Percentiles rank a stretch among this genome's conserved stretches.
These are phyloP conservation scores for Muscicapa striata DNA, from an alignment of 2,797 vertebrate species.

Conservation along the genomic window DNA sequence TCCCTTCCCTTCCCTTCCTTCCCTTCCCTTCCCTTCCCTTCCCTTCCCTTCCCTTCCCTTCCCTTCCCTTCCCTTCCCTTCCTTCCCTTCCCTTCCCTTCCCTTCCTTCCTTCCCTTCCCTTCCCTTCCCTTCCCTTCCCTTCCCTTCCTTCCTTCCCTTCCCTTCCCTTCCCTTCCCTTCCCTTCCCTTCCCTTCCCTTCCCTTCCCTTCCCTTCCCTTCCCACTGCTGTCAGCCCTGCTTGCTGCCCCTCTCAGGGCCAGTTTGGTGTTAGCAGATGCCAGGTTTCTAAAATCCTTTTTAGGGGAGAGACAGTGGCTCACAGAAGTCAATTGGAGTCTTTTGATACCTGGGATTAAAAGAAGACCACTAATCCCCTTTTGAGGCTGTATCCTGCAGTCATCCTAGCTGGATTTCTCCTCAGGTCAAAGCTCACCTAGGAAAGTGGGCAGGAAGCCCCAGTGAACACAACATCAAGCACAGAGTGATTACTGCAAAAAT, in stretches of 20 bases:
- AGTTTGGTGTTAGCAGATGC: background rate
- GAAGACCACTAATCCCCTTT: background rate
- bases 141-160: too few species aligned
- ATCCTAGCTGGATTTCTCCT: background rate
- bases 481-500: background rate
- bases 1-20: too few species aligned
- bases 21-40: background rate
- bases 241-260: background rate
- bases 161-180: too few species aligned
- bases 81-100: too few species aligned
- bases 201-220: background rate
- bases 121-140: background rate
- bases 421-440: background rate
- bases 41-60: background rate
- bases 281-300: background rate
- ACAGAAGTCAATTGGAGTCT: background rate
- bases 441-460: background rate
- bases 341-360: conserved; percentile 13
- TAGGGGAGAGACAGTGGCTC: background rate
- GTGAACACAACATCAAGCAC: background rate
- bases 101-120: background rate
- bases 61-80: background rate
- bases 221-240: background rate
- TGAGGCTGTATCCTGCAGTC: background rate
- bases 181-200: too few species aligned